Evolutionary conservation across 2,888 invertebrate species (phyloP).

Genomic region (Tachina fera): DNA sequence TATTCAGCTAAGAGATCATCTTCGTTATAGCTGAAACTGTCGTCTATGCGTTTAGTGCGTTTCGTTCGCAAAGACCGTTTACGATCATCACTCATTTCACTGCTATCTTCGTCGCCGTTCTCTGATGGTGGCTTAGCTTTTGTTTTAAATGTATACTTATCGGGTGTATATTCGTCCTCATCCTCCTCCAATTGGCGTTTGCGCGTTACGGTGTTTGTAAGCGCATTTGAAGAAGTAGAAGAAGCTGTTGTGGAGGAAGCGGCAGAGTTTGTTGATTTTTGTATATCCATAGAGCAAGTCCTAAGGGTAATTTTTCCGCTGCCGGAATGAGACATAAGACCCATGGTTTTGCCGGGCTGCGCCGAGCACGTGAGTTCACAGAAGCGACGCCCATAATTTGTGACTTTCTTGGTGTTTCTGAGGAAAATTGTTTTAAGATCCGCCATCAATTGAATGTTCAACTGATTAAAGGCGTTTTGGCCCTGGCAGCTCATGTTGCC

Average conservation of each 20-base stretch:
- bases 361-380: constrained; percentile 74
- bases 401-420: constrained; percentile 65
- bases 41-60: constrained; percentile 74
- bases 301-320: constrained; percentile 72
- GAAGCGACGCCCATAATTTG: constrained; percentile 74
- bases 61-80: constrained; percentile 75
- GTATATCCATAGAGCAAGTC: constrained; percentile 56
- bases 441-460: constrained; percentile 72
- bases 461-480: constrained; percentile 56
- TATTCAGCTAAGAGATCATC: constrained; percentile 74
- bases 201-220: constrained; percentile 40
- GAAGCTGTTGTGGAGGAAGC: constrained; percentile 11
- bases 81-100: constrained; percentile 70
- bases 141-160: constrained; percentile 51
- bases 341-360: constrained; percentile 71
- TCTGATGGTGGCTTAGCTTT: constrained; percentile 41
- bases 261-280: constrained; percentile 9
- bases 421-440: constrained; percentile 74
- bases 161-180: constrained; percentile 65
- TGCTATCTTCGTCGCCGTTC: constrained; percentile 52
- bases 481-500: constrained; percentile 71
- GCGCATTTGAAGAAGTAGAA: neutral
- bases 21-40: constrained; percentile 75
- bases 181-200: constrained; percentile 58
- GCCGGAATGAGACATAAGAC: constrained; percentile 73